Base-by-base conservation (phyloP, 2,888 invertebrate genomes). In the Ectropis crepuscularia region DNA sequence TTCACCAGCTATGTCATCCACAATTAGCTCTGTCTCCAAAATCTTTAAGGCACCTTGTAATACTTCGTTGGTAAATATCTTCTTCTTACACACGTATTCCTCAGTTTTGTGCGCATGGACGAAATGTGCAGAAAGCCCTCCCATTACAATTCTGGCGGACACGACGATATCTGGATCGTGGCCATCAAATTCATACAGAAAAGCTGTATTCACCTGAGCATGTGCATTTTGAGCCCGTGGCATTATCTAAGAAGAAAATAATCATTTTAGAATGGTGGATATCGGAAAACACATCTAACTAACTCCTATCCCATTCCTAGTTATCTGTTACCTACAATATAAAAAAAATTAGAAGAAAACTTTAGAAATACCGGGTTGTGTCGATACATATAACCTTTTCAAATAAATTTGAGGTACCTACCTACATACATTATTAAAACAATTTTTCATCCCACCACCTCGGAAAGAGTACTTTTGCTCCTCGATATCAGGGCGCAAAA, bases 131-230 rank as follows among this genome's bases (percentile, higher is more conserved):
- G 89, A 87, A 12, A 96, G 93, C 0, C 94, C 94, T 10, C 95
- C 95, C 54, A 93, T 94, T 0, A 95, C 94, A n/a, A 96, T 93
- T 51, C 90, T 85, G 2, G 95, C 95, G n/a, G 87, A 86, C 16
- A 81, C 66, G 0, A 94, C 75, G 6, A 77, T 46, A 9, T 80
- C 77, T 37, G 69, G 63, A 0, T 81, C 57, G 0, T 74, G 62
- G 6, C 68, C 37, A 58, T 92, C 81, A 49, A 96, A 80, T 77
- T 94, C 93, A 63, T 96, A 94, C 0, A 95, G 84, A 78, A 96
- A 96, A 5, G 94, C 96, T 11, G 96, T 95, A 74, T 96, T 96
- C 0, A 97, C 95, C 75, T 95, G 94, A 0, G 96, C 96, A 72
- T 96, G 96, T 0, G 96, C 95, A 75, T 96, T 96, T 86, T 96